These are phyloP conservation scores for Pollenia angustigena DNA, from an alignment of 2,888 invertebrate genomes.

Conservation along the genomic window DNA sequence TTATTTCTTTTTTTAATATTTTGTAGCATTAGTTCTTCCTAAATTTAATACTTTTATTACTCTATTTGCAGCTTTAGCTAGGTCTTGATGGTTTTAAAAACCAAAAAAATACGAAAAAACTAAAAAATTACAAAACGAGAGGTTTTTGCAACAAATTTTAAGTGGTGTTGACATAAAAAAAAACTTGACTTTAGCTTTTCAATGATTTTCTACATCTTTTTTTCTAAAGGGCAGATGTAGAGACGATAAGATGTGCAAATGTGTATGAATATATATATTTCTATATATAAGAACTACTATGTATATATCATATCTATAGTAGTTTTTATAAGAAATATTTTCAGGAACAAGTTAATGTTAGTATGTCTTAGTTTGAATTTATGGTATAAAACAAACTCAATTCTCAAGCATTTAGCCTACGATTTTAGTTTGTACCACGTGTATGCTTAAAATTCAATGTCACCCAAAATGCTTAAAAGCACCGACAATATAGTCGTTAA, in stretches of 20 bases:
- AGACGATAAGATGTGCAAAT: background rate
- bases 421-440: background rate
- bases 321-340: too few relatives aligned
- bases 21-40: too few relatives aligned
- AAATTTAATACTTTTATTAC: too few relatives aligned
- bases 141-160: conserved; percentile 2
- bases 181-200: background rate
- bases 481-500: background rate
- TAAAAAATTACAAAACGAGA: conserved; percentile 21
- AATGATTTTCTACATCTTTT: background rate
- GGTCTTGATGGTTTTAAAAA: background rate
- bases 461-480: background rate
- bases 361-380: too few relatives aligned
- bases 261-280: too few relatives aligned
- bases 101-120: background rate
- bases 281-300: background rate
- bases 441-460: conserved; percentile 4
- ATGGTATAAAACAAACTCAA: background rate
- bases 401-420: conserved; percentile 1
- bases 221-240: background rate
- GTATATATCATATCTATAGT: too few relatives aligned
- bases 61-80: background rate
- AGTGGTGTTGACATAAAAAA: conserved; percentile 5
- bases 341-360: background rate
- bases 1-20: too few relatives aligned